Percentiles rank a stretch among this genome's conserved stretches.
These are phyloP conservation scores for Stigmatopora nigra DNA, from an alignment of 2,113 vertebrate species.

Conservation along the genomic window DNA sequence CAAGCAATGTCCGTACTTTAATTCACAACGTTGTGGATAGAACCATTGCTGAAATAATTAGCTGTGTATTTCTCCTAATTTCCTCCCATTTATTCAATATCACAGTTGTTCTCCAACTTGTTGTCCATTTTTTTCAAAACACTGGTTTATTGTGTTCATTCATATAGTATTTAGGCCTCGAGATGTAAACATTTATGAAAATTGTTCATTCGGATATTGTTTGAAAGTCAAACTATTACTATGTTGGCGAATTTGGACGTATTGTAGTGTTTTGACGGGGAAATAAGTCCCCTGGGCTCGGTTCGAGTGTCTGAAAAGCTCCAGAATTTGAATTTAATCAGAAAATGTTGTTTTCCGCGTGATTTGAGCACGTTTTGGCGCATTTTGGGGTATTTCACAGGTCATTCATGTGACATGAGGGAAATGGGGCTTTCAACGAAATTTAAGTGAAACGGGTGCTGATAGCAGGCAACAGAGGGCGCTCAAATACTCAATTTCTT, in stretches of 20 bases:
- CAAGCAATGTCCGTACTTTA: not conserved
- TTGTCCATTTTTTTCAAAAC: not conserved
- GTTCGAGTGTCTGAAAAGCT: too few species aligned
- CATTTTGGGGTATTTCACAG: too few species aligned
- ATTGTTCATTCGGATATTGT: not conserved
- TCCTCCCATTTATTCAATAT: not conserved
- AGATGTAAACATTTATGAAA: not conserved
- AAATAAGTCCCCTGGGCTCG: too few species aligned
- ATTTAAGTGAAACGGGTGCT: not conserved
- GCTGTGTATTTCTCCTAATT: not conserved
- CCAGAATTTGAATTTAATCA: too few species aligned
- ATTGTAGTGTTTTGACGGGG: too few species aligned
- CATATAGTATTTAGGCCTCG: not conserved
- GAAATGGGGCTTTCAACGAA: not conserved
- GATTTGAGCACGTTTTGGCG: too few species aligned
- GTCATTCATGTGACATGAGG: not conserved
- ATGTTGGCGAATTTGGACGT: too few species aligned
- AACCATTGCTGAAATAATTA: not conserved
- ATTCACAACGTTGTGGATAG: not conserved
- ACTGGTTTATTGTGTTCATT: not conserved
- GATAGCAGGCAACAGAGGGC: conserved; percentile 46
- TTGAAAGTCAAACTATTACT: not conserved
- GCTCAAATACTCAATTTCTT: conserved; percentile 27
- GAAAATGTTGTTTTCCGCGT: too few species aligned
- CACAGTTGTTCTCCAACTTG: not conserved